These are phyloP conservation scores for Coracopsis vasa DNA, from an alignment of 2,113 vertebrate species.

Conservation along the genomic window DNA sequence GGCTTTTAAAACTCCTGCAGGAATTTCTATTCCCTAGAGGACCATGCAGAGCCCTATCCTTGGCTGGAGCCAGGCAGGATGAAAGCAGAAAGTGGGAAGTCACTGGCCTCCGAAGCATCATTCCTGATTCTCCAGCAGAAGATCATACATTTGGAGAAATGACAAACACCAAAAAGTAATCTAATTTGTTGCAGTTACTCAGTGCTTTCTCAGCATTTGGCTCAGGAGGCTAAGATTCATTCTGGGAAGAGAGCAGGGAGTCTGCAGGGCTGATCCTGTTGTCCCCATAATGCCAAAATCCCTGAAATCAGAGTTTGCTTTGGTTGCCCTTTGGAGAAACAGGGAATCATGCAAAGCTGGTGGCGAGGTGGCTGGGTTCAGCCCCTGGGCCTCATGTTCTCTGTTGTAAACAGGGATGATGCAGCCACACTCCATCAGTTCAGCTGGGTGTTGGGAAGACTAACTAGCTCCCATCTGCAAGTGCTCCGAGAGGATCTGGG, in stretches of 20 bases:
- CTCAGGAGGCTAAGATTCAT: neutral
- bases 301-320: accelerated
- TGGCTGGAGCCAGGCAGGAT: neutral
- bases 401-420: neutral
- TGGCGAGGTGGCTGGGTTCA: accelerated
- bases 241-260: neutral
- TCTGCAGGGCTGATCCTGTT: neutral
- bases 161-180: neutral
- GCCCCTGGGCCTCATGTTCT: accelerated
- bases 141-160: neutral
- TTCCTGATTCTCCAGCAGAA: neutral
- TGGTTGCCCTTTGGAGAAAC: neutral
- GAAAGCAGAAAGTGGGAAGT: neutral
- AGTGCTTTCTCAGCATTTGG: slow-evolving; percentile 23
- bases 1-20: neutral
- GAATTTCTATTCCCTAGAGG: neutral
- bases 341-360: accelerated
- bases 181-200: neutral
- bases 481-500: accelerated
- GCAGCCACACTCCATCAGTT: neutral
- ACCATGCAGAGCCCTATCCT: neutral
- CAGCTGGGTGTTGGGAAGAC: neutral
- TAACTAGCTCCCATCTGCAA: neutral
- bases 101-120: neutral
- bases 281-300: neutral